Evolutionary conservation across 2,113 vertebrate species (phyloP).

Genomic region (Serinus canaria): DNA sequence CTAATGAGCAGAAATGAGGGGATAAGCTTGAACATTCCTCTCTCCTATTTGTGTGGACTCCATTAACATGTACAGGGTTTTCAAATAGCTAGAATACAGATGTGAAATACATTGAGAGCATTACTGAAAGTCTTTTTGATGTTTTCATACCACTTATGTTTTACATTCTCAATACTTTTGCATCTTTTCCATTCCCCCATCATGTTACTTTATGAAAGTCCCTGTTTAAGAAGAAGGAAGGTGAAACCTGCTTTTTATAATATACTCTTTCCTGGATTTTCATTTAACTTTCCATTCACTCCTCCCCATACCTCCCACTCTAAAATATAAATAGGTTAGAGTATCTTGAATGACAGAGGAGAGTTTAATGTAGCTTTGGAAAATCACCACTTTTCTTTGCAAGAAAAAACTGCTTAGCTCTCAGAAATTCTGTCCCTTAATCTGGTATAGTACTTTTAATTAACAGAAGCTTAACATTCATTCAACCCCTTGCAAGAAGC

Average conservation of each 20-base stretch:
- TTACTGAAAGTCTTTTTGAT: not conserved
- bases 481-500: not conserved
- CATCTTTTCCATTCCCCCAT: not conserved
- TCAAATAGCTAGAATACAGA: not conserved
- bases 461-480: slow-evolving; percentile 16
- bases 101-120: not conserved
- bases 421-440: not conserved
- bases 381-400: not conserved
- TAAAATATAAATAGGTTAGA: not conserved
- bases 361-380: not conserved
- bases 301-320: accelerated
- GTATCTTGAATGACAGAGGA: not conserved
- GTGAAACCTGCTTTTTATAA: not conserved
- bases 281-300: not conserved
- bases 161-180: not conserved
- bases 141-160: not conserved
- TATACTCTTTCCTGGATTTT: not conserved
- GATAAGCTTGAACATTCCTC: not conserved
- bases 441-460: not conserved
- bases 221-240: not conserved
- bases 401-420: not conserved
- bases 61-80: not conserved
- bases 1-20: not conserved
- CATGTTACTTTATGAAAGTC: not conserved
- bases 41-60: not conserved